Evolutionary conservation across 2,113 vertebrate genomes (phyloP).

Genomic region (Lepus europaeus): DNA sequence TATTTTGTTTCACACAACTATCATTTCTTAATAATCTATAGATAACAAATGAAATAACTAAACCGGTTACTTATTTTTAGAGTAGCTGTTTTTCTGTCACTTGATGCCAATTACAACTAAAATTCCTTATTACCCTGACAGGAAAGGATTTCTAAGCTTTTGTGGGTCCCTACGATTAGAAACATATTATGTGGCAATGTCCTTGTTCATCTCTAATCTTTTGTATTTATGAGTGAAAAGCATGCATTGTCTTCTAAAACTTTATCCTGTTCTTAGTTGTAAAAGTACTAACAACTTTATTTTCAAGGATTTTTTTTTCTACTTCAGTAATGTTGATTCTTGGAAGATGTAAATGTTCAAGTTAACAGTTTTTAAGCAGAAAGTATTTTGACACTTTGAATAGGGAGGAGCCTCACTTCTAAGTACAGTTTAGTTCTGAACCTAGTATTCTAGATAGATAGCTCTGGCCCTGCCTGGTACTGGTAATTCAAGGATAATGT

Average conservation of each 20-base stretch:
- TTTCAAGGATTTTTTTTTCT: neutral
- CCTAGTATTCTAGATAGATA: neutral
- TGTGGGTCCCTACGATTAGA: neutral
- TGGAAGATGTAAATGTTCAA: neutral
- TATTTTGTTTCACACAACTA: constrained; percentile 37
- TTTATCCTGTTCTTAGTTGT: neutral
- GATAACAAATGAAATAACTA: constrained; percentile 52
- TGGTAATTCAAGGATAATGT: neutral
- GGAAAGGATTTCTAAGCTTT: neutral
- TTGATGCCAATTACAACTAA: neutral
- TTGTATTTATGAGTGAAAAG: constrained; percentile 33
- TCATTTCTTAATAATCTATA: constrained; percentile 51
- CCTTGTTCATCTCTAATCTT: neutral
- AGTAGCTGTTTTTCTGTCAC: neutral
- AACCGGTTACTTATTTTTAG: constrained; percentile 36
- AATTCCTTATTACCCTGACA: neutral
- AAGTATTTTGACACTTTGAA: neutral
- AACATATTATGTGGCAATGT: neutral
- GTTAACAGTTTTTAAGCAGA: constrained; percentile 8
- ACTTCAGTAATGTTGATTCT: neutral
- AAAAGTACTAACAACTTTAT: neutral
- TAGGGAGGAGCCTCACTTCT: neutral
- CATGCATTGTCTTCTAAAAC: neutral
- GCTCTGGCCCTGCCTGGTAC: neutral
- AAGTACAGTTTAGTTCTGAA: neutral